Evolutionary conservation across 2,113 vertebrate species (phyloP).

Genomic region (Tichodroma muraria): DNA sequence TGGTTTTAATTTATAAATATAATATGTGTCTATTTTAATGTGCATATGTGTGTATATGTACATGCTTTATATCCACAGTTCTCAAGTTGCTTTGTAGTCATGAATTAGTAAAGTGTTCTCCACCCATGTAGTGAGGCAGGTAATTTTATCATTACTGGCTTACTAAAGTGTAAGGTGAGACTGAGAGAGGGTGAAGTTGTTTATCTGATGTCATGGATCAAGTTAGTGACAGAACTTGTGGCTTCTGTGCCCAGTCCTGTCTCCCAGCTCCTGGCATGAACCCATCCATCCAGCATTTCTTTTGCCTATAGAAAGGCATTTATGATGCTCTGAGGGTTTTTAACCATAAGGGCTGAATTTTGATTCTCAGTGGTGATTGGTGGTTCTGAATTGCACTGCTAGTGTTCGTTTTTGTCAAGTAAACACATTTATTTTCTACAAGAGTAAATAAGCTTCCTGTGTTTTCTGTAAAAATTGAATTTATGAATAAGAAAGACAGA

Average conservation of each 20-base stretch:
- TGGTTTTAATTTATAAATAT: neutral
- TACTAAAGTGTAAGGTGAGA: slow-evolving; percentile 30
- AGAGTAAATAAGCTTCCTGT: neutral
- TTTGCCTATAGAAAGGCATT: neutral
- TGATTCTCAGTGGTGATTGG: neutral
- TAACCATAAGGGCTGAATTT: neutral
- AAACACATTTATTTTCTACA: neutral
- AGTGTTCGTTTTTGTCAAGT: neutral
- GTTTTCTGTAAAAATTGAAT: neutral
- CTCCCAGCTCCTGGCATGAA: neutral
- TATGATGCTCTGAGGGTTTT: neutral
- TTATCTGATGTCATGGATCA: neutral
- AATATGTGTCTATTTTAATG: neutral
- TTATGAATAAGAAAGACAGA: neutral
- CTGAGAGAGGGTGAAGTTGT: neutral
- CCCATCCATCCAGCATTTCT: neutral
- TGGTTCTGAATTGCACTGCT: neutral
- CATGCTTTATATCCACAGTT: neutral
- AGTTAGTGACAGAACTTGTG: neutral
- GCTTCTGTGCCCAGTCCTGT: neutral
- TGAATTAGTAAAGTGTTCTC: slow-evolving; percentile 37
- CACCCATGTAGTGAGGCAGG: neutral
- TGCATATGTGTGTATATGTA: neutral
- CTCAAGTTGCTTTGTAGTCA: slow-evolving; percentile 24
- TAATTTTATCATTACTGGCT: slow-evolving; percentile 37